Base-by-base conservation (phyloP, 2,797 vertebrate species). In the Halcyon smyrnensis region DNA sequence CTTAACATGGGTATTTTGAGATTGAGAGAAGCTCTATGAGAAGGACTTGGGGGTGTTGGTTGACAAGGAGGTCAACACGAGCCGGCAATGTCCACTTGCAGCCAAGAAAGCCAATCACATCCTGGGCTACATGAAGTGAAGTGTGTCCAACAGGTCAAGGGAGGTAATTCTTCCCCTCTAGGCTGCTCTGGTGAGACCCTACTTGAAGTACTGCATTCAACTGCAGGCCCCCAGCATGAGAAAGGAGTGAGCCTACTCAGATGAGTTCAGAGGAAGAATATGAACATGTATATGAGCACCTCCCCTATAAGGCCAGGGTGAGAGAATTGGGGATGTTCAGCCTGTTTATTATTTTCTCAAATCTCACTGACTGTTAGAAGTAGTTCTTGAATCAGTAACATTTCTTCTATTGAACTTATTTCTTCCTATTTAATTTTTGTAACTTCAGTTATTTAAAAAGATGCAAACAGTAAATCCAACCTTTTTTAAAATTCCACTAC, bases 311-410 rank as follows among this genome's bases (percentile, higher is more conserved):
- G 12, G 24, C 18, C 46, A 68, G 46, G n/a, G n/a, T 50, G 46
- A 50, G 18, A 36, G 46, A 50, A 4, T 14, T 68, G 46, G 12
- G 17, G 17, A 27, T 28, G n/a, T 50, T 50, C 46, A 68, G 32
- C 32, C 32, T 67, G 45, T 89, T 86, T 88, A 50, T 39, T 77
- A 78, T 86, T 87, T 96, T 93, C 59, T 95, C 87, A 94, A 28
- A 86, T 92, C 20, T 68, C 84, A 30, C 23, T 89, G 51, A 96
- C 92, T 95, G 90, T 90, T 51, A 81, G 64, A 94, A 93, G 46
- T 70, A 69, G 70, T 75, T 91, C 60, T 94, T 79, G 74, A 81
- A 84, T 94, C 79, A 79, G 48, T 54, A 84, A 48, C 18, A 62
- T 45, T 18, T 73, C 32, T 90, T 93, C 9, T 37, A 75, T 80